These are phyloP conservation scores for Montifringilla adamsi DNA, from an alignment of 2,113 vertebrate genomes.

Conservation along the genomic window DNA sequence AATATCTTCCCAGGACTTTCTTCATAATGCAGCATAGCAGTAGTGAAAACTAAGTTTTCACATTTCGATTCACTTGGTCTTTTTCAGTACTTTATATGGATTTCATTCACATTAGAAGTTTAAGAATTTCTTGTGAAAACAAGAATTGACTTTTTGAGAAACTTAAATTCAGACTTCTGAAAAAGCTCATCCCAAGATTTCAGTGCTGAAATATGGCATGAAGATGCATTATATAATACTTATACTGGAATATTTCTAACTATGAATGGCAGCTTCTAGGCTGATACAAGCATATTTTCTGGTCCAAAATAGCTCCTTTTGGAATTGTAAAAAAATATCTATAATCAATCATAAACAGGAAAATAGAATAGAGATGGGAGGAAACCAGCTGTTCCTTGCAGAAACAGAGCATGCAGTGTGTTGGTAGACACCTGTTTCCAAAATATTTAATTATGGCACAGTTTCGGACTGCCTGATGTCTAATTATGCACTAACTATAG, in stretches of 20 bases:
- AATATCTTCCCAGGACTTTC: background rate
- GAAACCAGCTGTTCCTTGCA: background rate
- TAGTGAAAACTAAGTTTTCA: background rate
- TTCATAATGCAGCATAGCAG: background rate
- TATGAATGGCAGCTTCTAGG: background rate
- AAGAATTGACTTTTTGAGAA: background rate
- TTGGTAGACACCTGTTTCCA: background rate
- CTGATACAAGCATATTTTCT: background rate
- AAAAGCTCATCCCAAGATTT: background rate
- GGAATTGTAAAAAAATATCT: background rate
- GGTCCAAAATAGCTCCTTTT: background rate
- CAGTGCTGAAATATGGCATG: rapidly evolving
- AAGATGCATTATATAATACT: background rate
- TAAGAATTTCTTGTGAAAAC: background rate
- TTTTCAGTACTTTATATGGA: background rate
- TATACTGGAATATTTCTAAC: background rate
- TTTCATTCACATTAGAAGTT: background rate
- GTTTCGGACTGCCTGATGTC: background rate
- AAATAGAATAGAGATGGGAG: background rate
- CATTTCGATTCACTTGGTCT: background rate
- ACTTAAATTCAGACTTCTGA: background rate
- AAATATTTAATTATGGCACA: background rate
- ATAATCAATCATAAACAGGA: background rate
- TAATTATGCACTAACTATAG: background rate
- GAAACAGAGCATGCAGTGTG: background rate